Evolutionary conservation across 2,888 invertebrate genomes (phyloP).

Genomic region (Tenthredo livida): DNA sequence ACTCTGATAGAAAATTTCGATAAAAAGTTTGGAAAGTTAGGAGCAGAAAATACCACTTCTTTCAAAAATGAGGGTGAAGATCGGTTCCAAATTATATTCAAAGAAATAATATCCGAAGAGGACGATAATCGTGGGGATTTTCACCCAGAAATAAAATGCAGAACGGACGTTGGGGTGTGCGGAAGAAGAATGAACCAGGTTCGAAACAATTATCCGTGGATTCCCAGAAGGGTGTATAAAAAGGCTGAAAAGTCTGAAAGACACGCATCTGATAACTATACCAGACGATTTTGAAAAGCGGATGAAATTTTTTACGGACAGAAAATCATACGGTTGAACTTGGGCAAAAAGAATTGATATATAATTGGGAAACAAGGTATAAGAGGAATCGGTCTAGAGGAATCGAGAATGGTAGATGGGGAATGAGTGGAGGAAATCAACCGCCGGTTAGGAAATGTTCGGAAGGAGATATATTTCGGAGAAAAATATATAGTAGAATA

Average conservation of each 20-base stretch:
- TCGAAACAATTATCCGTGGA: neutral
- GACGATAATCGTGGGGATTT: neutral
- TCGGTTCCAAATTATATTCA: neutral
- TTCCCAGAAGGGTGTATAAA: too few species aligned
- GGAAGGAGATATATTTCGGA: neutral
- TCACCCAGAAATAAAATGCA: constrained; percentile 2
- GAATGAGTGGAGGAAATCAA: constrained; percentile 51
- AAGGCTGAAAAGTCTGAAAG: neutral
- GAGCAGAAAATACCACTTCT: neutral
- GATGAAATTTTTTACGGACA: constrained; percentile 16
- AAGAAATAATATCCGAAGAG: neutral
- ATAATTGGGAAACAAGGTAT: constrained; percentile 51
- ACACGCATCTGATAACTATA: neutral
- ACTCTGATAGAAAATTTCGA: neutral
- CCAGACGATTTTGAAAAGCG: neutral
- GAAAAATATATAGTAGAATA: neutral
- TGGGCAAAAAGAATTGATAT: constrained; percentile 32
- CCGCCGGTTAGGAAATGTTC: neutral
- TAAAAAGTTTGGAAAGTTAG: neutral
- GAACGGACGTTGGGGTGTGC: constrained; percentile 56
- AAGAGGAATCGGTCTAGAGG: constrained; percentile 51
- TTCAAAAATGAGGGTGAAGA: neutral
- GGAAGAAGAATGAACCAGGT: too few species aligned
- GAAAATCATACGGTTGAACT: neutral
- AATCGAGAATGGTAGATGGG: constrained; percentile 58